A percentile compares a stretch with the other conserved stretches of the same genome.
phyloP scores from a whole-genome alignment of 2,797 vertebrate genomes.

The Aythya fuligula region DNA sequence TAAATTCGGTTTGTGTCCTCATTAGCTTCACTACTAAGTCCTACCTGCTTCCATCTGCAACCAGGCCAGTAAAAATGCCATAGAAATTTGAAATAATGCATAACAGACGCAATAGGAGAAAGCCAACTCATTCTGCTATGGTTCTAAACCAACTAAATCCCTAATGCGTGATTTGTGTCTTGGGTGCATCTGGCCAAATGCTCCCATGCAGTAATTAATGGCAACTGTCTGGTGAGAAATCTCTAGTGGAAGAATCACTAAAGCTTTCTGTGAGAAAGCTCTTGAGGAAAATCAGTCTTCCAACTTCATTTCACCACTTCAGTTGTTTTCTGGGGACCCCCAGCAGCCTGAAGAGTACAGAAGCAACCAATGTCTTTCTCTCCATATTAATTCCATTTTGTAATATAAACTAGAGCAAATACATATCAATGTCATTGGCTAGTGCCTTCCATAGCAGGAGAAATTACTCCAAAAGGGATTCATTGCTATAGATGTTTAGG shows the following conservation, averaged over 20 bases:
- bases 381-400: not conserved
- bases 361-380: not conserved
- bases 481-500: not conserved
- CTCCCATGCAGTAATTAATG: not conserved
- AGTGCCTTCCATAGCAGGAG: not conserved
- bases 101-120: not conserved
- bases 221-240: not conserved
- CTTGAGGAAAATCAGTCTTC: not conserved
- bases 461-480: not conserved
- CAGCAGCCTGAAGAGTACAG: not conserved
- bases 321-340: not conserved
- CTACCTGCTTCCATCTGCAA: not conserved
- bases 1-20: not conserved
- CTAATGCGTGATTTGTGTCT: not conserved
- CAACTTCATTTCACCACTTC: not conserved
- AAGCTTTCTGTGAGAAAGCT: not conserved
- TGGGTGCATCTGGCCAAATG: not conserved
- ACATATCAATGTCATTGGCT: not conserved
- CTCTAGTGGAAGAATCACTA: not conserved
- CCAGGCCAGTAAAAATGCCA: not conserved
- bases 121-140: not conserved
- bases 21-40: not conserved
- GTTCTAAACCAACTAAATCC: constrained; percentile 15
- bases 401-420: not conserved
- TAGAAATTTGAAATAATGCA: not conserved